phyloP scores from a whole-genome alignment of 2,888 invertebrate species.

The Azorinus chamasolen region DNA sequence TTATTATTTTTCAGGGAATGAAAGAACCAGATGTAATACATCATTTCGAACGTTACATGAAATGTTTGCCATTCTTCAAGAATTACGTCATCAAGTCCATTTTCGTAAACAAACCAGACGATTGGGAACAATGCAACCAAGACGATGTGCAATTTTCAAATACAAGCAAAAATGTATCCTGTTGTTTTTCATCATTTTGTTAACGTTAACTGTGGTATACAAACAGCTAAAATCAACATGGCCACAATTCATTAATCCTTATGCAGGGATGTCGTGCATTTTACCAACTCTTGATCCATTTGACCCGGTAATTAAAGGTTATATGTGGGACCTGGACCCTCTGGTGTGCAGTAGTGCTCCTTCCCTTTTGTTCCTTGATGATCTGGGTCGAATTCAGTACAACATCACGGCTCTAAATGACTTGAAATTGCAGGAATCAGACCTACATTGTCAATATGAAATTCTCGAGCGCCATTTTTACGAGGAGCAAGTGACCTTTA shows the following conservation, averaged over 20 bases:
- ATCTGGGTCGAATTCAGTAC: constrained; percentile 30
- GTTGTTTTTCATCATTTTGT: too few relatives aligned
- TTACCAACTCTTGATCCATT: constrained; percentile 57
- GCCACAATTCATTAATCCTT: constrained; percentile 36
- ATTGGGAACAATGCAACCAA: too few relatives aligned
- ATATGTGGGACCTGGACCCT: constrained; percentile 63
- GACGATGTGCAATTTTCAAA: too few relatives aligned
- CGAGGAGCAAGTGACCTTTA: constrained; percentile 55
- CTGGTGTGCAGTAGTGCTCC: constrained; percentile 42
- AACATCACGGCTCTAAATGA: constrained; percentile 39
- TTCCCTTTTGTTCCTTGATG: constrained; percentile 39
- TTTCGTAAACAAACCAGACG: too few relatives aligned
- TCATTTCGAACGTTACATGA: too few relatives aligned
- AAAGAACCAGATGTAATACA: too few relatives aligned
- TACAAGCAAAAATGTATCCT: too few relatives aligned
- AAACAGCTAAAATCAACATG: too few relatives aligned
- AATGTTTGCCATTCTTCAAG: too few relatives aligned
- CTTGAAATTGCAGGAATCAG: constrained; percentile 7
- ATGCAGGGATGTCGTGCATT: constrained; percentile 39
- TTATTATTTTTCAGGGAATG: too few relatives aligned
- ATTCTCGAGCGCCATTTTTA: constrained; percentile 36
- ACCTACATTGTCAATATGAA: constrained; percentile 42
- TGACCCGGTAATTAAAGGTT: constrained; percentile 55
- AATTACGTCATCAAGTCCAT: too few relatives aligned
- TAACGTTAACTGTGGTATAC: too few relatives aligned